Percentiles rank a stretch among this genome's conserved stretches.
These are phyloP conservation scores for Rotaria socialis DNA, from an alignment of 2,888 invertebrate genomes.

Conservation along the genomic window DNA sequence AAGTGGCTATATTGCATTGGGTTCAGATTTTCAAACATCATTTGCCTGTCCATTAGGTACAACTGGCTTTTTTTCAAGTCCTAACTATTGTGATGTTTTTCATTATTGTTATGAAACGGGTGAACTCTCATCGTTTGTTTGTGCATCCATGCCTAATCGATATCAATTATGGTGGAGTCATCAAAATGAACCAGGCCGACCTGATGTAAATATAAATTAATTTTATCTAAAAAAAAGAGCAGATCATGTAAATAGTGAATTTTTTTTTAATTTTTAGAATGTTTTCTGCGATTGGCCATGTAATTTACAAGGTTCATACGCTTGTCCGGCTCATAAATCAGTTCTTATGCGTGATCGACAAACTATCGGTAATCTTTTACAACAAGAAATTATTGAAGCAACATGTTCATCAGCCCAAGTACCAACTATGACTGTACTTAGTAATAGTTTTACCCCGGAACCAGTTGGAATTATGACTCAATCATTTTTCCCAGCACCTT, in stretches of 20 bases:
- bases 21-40: slow-evolving; percentile 36
- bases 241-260: not conserved
- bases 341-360: slow-evolving; percentile 45
- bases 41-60: slow-evolving; percentile 42
- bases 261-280: slow-evolving; percentile 27
- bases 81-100: slow-evolving; percentile 46
- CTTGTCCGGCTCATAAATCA: slow-evolving; percentile 45
- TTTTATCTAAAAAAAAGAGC: not conserved
- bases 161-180: slow-evolving; percentile 47
- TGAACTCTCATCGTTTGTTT: slow-evolving; percentile 46
- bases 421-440: not conserved
- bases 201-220: slow-evolving; percentile 38
- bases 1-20: slow-evolving; percentile 31
- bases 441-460: not conserved
- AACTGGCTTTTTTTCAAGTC: slow-evolving; percentile 41
- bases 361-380: slow-evolving; percentile 40
- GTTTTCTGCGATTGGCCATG: slow-evolving; percentile 47
- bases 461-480: not conserved
- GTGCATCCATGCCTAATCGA: slow-evolving; percentile 43
- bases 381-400: slow-evolving; percentile 40
- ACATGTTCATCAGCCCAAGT: slow-evolving; percentile 38
- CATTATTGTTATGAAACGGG: slow-evolving; percentile 46
- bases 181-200: slow-evolving; percentile 44
- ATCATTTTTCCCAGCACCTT: not conserved
- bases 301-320: slow-evolving; percentile 38